Base-by-base conservation (phyloP, 2,113 vertebrate species). In the Typhlomys cinereus region DNA sequence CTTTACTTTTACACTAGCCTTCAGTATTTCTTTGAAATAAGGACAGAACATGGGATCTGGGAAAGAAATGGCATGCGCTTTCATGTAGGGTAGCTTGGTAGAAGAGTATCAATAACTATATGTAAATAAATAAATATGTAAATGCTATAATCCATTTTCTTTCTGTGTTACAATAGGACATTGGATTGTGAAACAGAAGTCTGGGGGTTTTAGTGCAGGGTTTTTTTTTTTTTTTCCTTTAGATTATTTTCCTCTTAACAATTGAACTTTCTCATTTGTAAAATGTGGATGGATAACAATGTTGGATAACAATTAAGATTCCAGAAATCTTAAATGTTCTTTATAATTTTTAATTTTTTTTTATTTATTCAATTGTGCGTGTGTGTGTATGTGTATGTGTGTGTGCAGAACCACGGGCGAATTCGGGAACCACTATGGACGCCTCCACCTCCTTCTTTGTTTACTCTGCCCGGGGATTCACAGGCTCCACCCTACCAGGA, bases 231-330 rank as follows among this genome's bases (percentile, higher is more conserved):
- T 73, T 14, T 74, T 74, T 0, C 36, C 82, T 93, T 93, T 41
- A 23, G 87, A 41, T 86, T 95, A 90, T 85, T 89, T 95, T 67
- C 21, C 81, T 81, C 67, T 94, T 85, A 61, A 48, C 39, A 92
- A 76, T 57, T 86, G 34, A 67, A 31, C 20, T 62, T 83, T 88
- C 61, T 93, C 36, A 84, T 86, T 80, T 95, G 48, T 73, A 82
- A 95, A 94, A 92, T 88, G 25, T 91, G 25, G 14, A 75, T n/a
- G 36, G 52, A 75, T 75, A 31, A n/a, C n/a, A n/a, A n/a, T n/a
- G 69, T 46, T 83, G 61, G 23, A 31, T 83, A 64, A 46, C 64
- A 64, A n/a, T 52, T 62, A 84, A 88, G 61, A 74, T 74, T 91
- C n/a, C 36, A 82, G 79, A 59, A 87, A 67, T 69, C 67, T 71